Evolutionary conservation across 2,888 invertebrate species (phyloP), one percentile per base, ranked within the genome.

Genomic region (Leucozona laternaria): DNA sequence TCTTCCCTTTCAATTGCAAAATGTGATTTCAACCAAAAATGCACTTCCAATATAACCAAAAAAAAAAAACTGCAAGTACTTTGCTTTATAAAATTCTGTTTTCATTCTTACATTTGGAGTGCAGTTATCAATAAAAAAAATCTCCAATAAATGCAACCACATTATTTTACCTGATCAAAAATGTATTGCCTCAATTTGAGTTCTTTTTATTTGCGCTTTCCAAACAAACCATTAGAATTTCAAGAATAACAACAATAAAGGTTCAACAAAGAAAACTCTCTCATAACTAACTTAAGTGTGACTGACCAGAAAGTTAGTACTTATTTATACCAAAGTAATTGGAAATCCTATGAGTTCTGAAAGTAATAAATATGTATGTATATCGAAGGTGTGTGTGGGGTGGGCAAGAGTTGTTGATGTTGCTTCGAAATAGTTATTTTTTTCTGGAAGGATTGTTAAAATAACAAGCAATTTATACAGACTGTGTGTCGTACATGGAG

Each of bases 261-360:
- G 15, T 57, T 57, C 48, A 48, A 53, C 57, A 58, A 68, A 68
- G 25, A 13, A 68, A 13, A 57, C 43, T 31, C 43, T 31, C 45
- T 57, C 22, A 45, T 34, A 77, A 48, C 76, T 37, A 45, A 45
- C 66, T 17, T 34, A 37, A 77, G 68, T 58, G 57, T 48, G 68
- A 34, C 58, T 55, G 43, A 45, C 55, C 64, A 53, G 43, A 66
- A 64, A 43, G 53, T 66, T 22, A 45, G 64, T 40, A 15, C 28
- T 45, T 62, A 25, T 8, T 40, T 43, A 17, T 45, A 28, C 45
- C 64, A 64, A 45, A 45, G 45, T 62, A 75, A 75, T 62, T 62
- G 71, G 40, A 43, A 55, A 28, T 43, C 10, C 55, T 22, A 17
- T 28, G 37, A 13, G 17, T 13, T 22, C 11, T 45, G n/a, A 43